Conservation (phyloP, 2,888 invertebrate genomes). For the Chrysotoxum bicinctum region DNA sequence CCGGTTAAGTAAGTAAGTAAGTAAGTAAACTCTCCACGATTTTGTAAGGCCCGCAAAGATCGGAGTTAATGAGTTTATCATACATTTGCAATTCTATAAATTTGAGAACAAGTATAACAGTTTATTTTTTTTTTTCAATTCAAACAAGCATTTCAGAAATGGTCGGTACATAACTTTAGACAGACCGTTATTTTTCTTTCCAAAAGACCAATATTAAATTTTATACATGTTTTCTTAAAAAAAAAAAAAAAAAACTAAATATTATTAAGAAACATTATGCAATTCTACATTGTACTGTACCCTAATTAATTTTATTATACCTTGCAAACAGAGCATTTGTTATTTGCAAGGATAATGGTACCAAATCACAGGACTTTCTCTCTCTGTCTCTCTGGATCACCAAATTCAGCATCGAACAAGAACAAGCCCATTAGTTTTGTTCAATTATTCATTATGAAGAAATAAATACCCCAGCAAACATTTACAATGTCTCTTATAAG, state of each 20-base stretch:
- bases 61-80: no score
- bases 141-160: no score
- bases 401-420: conserved; percentile 13
- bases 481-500: conserved; percentile 28
- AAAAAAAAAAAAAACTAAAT: background rate
- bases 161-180: no score
- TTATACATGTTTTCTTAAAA: no score
- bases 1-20: no score
- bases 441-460: conserved; percentile 63
- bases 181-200: background rate
- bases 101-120: no score
- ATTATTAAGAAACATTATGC: background rate
- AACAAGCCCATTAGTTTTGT: conserved; percentile 36
- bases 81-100: no score
- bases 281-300: background rate
- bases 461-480: conserved; percentile 52
- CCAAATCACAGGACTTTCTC: conserved; percentile 27
- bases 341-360: conserved; percentile 29
- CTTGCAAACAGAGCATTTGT: background rate
- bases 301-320: conserved; percentile 4
- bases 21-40: no score
- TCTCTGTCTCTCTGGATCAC: background rate
- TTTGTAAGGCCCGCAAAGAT: no score
- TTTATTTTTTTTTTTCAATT: no score
- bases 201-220: background rate